These are phyloP conservation scores for Siphlonurus alternatus DNA, from an alignment of 2,888 invertebrate species.

Conservation along the genomic window DNA sequence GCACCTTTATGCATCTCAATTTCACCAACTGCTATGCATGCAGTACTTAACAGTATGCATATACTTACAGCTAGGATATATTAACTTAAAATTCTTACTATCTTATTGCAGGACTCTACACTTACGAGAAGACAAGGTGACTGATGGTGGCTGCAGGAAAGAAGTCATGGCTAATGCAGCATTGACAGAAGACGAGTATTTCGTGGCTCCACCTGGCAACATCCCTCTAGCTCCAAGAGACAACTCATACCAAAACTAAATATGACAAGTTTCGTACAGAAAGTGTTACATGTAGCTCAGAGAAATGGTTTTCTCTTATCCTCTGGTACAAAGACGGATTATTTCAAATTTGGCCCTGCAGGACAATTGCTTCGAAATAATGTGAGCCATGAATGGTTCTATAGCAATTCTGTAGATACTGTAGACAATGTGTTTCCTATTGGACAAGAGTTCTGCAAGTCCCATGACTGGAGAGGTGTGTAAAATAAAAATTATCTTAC, in stretches of 20 bases:
- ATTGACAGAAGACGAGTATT: conserved; percentile 71
- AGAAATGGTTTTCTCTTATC: conserved; percentile 23
- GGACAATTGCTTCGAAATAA: conserved; percentile 35
- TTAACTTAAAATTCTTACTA: too few species aligned
- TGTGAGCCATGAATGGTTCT: conserved; percentile 37
- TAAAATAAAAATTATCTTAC: not conserved
- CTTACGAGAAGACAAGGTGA: conserved; percentile 50
- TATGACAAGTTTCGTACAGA: not conserved
- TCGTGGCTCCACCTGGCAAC: conserved; percentile 78
- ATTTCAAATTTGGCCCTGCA: conserved; percentile 26
- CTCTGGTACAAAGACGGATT: conserved; percentile 14
- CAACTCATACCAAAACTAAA: not conserved
- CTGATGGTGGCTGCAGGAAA: conserved; percentile 47
- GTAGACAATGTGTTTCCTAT: conserved; percentile 30
- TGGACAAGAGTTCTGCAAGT: not conserved
- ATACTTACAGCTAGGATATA: too few species aligned
- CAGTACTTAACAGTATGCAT: too few species aligned
- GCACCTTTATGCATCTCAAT: too few species aligned
- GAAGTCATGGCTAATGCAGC: conserved; percentile 58
- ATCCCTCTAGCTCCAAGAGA: conserved; percentile 37
- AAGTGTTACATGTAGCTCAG: conserved; percentile 13
- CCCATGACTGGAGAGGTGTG: not conserved
- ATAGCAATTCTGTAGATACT: conserved; percentile 29
- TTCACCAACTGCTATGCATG: too few species aligned
- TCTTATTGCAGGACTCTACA: conserved; percentile 43